These are phyloP conservation scores for Drosophila quinaria DNA, from an alignment of 2,888 invertebrate species.

Conservation along the genomic window DNA sequence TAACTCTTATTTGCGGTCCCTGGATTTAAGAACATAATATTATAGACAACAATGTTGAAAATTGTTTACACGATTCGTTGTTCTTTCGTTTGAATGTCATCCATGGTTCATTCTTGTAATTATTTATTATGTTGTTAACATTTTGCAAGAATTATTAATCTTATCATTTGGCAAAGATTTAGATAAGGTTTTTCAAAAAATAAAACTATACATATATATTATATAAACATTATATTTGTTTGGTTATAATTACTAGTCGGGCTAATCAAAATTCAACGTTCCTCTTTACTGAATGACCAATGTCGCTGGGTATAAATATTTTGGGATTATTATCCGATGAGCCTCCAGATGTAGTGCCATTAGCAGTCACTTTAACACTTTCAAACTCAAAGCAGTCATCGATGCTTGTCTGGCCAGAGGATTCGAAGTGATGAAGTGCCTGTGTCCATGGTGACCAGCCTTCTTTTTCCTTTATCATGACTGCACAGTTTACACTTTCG, in stretches of 20 bases:
- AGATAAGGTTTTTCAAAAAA: too few relatives aligned
- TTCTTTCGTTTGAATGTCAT: too few relatives aligned
- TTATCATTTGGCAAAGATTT: too few relatives aligned
- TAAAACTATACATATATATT: too few relatives aligned
- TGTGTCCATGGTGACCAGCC: constrained; percentile 11
- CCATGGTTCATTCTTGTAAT: too few relatives aligned
- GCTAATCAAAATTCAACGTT: neutral
- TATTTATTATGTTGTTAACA: too few relatives aligned
- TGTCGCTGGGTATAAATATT: neutral
- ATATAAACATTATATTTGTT: neutral
- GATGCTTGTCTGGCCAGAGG: neutral
- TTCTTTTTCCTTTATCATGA: neutral
- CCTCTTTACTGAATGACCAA: neutral
- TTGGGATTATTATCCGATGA: neutral
- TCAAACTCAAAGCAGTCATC: constrained; percentile 14
- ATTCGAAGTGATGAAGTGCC: too few relatives aligned
- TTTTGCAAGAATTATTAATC: too few relatives aligned
- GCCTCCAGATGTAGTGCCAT: neutral
- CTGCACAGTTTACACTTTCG: constrained; percentile 8
- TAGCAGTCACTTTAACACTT: neutral
- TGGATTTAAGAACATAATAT: too few relatives aligned
- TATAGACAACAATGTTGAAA: too few relatives aligned
- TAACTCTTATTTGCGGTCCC: too few relatives aligned
- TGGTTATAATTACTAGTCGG: neutral
- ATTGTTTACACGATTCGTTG: too few relatives aligned